A percentile compares a stretch with the other conserved stretches of the same genome.
These are phyloP conservation scores for Epizoanthus stellaris DNA, from an alignment of 92 coral and sea anemone species.

Conservation along the genomic window DNA sequence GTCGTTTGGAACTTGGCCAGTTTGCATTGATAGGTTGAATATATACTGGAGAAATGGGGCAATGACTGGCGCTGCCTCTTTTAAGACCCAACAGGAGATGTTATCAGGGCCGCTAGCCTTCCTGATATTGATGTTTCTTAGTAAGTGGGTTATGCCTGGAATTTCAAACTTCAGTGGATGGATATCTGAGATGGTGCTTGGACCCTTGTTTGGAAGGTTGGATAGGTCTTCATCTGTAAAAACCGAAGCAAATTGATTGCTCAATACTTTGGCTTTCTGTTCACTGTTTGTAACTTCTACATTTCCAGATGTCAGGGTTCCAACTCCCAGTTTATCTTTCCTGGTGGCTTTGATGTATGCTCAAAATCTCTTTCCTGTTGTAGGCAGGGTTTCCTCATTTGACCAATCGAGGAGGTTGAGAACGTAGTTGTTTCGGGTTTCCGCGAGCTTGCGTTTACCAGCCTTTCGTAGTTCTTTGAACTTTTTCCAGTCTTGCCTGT, in stretches of 20 bases:
- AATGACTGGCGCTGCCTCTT: conserved; percentile 28
- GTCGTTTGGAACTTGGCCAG: conserved; percentile 10
- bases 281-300: too few relatives aligned
- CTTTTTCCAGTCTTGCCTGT: too few relatives aligned
- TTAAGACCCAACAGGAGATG: conserved; percentile 16
- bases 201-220: background rate
- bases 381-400: background rate
- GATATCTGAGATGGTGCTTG: too few relatives aligned
- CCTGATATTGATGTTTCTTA: background rate
- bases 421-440: conserved; percentile 5
- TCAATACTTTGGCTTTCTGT: too few relatives aligned
- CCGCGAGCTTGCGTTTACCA: background rate
- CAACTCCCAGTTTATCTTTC: background rate
- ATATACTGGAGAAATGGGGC: conserved; percentile 21
- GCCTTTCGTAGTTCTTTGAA: too few relatives aligned
- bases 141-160: too few relatives aligned
- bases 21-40: conserved; percentile 27
- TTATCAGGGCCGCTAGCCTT: conserved; percentile 2
- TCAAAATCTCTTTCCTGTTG: background rate
- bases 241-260: too few relatives aligned
- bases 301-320: too few relatives aligned
- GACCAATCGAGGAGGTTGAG: background rate
- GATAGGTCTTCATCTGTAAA: conserved; percentile 24
- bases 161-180: too few relatives aligned
- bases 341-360: background rate